phyloP scores from a whole-genome alignment of 1,140 invertebrate species.

The Aphis craccivora region DNA sequence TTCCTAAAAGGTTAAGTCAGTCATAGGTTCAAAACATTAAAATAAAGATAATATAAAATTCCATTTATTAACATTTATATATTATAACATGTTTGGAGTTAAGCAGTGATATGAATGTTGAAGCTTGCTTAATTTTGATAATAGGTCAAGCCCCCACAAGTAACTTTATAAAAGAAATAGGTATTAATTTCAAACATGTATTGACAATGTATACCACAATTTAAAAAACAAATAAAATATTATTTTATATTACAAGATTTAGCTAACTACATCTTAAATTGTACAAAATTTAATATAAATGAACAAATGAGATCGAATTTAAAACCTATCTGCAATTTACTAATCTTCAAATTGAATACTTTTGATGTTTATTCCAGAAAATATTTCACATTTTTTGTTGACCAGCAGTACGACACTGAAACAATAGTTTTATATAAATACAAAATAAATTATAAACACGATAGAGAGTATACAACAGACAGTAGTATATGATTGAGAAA shows the following conservation, averaged over 20 bases:
- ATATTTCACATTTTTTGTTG: neutral
- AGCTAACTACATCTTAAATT: neutral
- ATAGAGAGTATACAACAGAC: neutral
- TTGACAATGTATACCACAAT: neutral
- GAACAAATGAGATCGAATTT: neutral
- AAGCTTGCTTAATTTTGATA: neutral
- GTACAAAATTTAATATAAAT: neutral
- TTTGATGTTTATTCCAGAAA: constrained; percentile 40
- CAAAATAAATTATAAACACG: neutral
- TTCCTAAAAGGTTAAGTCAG: neutral
- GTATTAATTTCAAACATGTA: neutral
- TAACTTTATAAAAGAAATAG: neutral
- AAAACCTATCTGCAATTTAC: neutral
- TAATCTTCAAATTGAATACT: neutral
- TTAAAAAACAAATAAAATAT: neutral
- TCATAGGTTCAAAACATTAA: neutral
- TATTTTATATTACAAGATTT: neutral
- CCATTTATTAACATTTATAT: neutral
- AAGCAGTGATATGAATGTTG: neutral
- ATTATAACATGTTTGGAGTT: neutral
- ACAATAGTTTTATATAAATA: neutral
- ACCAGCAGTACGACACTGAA: constrained; percentile 17
- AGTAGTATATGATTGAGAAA: no score
- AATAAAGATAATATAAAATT: neutral
- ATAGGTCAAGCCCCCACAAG: neutral